Evolutionary conservation across 2,797 vertebrate species (phyloP).

Genomic region (Sebastes kiyomatsui): DNA sequence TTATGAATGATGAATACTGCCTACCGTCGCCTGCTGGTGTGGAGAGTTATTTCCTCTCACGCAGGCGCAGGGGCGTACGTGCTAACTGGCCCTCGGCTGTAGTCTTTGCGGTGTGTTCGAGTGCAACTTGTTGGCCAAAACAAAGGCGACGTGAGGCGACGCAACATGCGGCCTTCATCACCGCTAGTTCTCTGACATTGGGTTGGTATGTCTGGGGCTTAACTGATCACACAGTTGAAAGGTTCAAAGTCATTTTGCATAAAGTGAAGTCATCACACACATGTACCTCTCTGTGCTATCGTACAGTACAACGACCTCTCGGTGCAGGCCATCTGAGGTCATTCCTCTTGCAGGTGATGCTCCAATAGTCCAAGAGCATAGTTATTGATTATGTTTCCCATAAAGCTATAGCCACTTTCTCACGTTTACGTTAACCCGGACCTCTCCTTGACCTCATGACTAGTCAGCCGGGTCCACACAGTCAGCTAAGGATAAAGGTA

Average conservation of each 20-base stretch:
- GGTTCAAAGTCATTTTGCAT: background rate
- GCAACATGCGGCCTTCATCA: too few species aligned
- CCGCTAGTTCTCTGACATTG: too few species aligned
- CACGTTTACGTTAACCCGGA: background rate
- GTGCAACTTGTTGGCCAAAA: too few species aligned
- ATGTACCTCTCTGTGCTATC: background rate
- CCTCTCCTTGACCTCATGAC: conserved; percentile 16
- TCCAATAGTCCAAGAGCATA: conserved; percentile 7
- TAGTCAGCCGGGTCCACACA: background rate
- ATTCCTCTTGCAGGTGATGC: conserved; percentile 4
- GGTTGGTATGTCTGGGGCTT: too few species aligned
- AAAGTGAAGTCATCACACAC: background rate
- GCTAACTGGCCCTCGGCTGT: too few species aligned
- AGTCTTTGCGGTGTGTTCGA: too few species aligned
- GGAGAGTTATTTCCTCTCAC: too few species aligned
- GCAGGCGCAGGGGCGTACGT: too few species aligned
- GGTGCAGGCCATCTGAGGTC: background rate
- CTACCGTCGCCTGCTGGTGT: too few species aligned
- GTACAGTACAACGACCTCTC: background rate
- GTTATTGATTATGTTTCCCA: conserved; percentile 29
- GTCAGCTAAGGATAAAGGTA: background rate
- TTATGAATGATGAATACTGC: too few species aligned
- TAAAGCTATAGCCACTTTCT: background rate
- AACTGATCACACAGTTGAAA: background rate
- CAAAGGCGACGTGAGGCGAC: too few species aligned